phyloP scores from a whole-genome alignment of 2,888 invertebrate genomes.

The Meghimatium bilineatum region DNA sequence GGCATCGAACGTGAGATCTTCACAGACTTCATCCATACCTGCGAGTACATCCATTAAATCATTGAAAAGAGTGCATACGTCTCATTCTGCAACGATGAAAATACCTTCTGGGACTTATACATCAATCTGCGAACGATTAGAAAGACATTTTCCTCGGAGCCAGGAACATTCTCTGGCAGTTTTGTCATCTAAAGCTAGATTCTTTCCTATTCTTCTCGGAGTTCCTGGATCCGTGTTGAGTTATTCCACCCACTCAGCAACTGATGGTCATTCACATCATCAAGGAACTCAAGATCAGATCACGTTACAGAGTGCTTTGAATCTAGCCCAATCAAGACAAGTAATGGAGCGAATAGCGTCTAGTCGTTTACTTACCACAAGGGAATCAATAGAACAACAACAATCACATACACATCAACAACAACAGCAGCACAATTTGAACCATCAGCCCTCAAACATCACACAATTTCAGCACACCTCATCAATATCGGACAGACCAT shows the following conservation, averaged over 20 bases:
- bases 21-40: neutral
- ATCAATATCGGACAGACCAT: neutral
- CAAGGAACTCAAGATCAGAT: neutral
- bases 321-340: constrained; percentile 18
- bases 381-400: constrained; percentile 1
- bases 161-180: constrained; percentile 8
- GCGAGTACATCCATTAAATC: neutral
- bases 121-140: neutral
- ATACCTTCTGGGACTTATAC: neutral
- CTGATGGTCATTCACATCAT: neutral
- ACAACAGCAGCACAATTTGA: neutral
- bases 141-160: neutral
- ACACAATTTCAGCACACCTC: neutral
- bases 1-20: neutral
- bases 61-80: neutral
- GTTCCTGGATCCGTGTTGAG: neutral
- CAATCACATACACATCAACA: neutral
- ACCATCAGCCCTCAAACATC: neutral
- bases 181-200: constrained; percentile 19
- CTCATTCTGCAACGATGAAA: neutral
- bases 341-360: constrained; percentile 29
- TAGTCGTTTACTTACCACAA: constrained; percentile 7
- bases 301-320: constrained; percentile 15
- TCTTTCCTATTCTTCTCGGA: constrained; percentile 25
- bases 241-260: neutral